phyloP scores from a whole-genome alignment of 2,888 invertebrate genomes.

The Myathropa florea region DNA sequence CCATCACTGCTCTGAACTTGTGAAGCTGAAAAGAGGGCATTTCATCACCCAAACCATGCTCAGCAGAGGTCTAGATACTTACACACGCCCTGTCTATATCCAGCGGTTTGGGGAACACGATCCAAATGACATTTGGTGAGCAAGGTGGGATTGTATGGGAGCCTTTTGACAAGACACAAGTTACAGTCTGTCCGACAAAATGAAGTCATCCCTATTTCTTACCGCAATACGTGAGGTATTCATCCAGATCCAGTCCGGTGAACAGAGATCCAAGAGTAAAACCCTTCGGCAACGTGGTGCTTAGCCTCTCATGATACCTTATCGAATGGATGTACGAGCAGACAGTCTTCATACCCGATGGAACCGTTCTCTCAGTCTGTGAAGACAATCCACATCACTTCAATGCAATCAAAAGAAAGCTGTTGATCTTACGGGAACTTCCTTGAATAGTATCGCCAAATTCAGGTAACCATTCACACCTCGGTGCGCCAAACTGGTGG shows the following conservation, averaged over 20 bases:
- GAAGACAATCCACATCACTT: neutral
- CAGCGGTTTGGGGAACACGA: neutral
- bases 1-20: neutral
- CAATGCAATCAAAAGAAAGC: neutral
- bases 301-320: too few species aligned
- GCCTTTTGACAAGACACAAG: neutral
- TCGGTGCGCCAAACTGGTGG: neutral
- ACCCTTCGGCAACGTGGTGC: neutral
- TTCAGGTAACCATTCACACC: neutral
- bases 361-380: neutral
- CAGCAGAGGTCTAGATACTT: neutral
- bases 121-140: neutral
- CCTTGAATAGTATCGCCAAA: neutral
- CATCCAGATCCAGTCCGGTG: neutral
- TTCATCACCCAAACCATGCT: too few species aligned
- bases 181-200: neutral
- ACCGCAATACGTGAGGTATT: neutral
- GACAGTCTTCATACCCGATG: too few species aligned
- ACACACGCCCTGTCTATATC: neutral
- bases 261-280: neutral
- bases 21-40: neutral
- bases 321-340: too few species aligned
- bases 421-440: neutral
- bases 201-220: neutral
- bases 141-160: neutral